Conservation (phyloP, 2,113 vertebrate species). For the Clarias magur region DNA sequence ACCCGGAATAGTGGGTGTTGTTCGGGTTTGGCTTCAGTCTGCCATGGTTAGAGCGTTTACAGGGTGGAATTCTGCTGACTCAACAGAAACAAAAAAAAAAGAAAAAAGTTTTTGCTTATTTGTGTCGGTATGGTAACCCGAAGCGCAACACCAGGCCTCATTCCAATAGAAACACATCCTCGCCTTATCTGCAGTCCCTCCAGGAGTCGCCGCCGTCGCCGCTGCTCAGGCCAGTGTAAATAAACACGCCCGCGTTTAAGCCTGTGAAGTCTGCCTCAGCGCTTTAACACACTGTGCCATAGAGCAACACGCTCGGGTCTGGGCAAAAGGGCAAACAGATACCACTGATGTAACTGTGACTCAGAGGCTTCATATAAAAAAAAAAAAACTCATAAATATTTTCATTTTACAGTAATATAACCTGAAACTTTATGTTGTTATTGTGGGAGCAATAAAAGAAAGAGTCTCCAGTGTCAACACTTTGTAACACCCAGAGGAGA, state of each 20-base stretch:
- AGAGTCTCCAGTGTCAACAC: background rate
- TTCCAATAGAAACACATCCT: conserved; percentile 63
- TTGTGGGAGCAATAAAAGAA: background rate
- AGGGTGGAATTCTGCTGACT: background rate
- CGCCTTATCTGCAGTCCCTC: conserved; percentile 55
- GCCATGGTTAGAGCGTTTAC: background rate
- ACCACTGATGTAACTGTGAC: conserved; percentile 19
- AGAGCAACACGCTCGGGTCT: conserved; percentile 9
- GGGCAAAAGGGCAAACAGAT: conserved; percentile 11
- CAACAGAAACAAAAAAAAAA: background rate
- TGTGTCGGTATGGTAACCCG: background rate
- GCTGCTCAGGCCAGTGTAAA: conserved; percentile 58
- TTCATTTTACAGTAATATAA: background rate
- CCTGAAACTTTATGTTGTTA: background rate
- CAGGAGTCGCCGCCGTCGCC: conserved; percentile 32
- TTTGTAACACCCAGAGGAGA: background rate
- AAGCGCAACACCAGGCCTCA: conserved; percentile 54
- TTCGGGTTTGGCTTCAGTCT: background rate
- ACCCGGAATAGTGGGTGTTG: background rate
- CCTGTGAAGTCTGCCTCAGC: conserved; percentile 34
- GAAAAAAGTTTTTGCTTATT: conserved; percentile 1
- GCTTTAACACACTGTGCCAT: conserved; percentile 10
- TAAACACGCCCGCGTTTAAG: conserved; percentile 36
- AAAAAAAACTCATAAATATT: background rate
- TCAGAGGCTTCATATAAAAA: background rate